Evolutionary conservation across 1,140 invertebrate species (phyloP).

Genomic region (Drosophila kepulauana): DNA sequence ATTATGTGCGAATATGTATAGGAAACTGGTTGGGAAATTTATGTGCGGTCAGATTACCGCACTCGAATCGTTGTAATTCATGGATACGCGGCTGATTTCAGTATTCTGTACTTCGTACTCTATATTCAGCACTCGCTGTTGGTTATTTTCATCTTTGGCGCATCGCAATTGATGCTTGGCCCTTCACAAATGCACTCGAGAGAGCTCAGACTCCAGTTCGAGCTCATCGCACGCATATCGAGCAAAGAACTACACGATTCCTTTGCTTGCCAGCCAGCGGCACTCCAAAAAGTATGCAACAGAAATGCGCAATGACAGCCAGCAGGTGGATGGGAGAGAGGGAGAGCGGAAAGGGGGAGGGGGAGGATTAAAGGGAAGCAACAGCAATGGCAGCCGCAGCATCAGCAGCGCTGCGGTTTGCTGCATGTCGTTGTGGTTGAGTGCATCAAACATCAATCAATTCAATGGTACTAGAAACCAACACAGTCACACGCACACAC

Average conservation of each 20-base stretch:
- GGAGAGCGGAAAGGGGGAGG: background rate
- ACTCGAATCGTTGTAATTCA: slow-evolving; percentile 67
- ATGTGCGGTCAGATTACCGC: slow-evolving; percentile 79
- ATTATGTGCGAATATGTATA: slow-evolving; percentile 61
- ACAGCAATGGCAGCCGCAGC: slow-evolving; percentile 40
- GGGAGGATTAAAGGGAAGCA: background rate
- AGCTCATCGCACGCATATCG: slow-evolving; percentile 4
- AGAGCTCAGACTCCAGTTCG: slow-evolving; percentile 2
- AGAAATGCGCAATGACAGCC: slow-evolving; percentile 68
- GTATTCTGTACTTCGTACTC: background rate
- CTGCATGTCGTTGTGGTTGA: slow-evolving; percentile 80
- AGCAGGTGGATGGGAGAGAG: background rate
- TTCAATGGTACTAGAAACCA: slow-evolving; percentile 74
- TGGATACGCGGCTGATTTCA: slow-evolving; percentile 17
- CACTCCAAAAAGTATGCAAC: slow-evolving; percentile 75
- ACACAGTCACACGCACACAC: slow-evolving; percentile 34
- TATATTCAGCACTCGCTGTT: background rate
- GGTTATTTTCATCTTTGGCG: slow-evolving; percentile 35
- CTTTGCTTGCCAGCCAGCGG: slow-evolving; percentile 47
- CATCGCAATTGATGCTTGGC: slow-evolving; percentile 9
- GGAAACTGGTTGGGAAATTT: slow-evolving; percentile 61
- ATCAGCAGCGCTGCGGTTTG: slow-evolving; percentile 71
- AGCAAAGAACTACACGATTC: slow-evolving; percentile 46
- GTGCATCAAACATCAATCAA: slow-evolving; percentile 82
- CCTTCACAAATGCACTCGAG: slow-evolving; percentile 25